Evolutionary conservation across 1,140 invertebrate genomes (phyloP), one percentile per base, ranked within the genome.

Genomic region (Doryteuthis pealeii): DNA sequence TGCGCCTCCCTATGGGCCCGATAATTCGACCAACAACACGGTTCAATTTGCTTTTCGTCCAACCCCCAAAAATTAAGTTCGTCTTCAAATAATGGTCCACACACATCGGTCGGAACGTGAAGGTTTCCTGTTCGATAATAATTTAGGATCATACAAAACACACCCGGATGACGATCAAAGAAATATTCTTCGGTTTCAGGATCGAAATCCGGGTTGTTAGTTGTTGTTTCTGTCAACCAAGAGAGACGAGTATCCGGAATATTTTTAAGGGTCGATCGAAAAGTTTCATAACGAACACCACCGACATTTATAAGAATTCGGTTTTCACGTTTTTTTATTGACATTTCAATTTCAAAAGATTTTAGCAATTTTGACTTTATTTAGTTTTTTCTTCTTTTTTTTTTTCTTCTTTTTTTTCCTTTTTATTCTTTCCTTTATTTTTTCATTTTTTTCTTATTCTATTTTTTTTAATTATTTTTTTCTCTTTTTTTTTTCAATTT

Each of bases 201-300:
- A 70, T 88, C 87, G 75, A 81, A 88, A 66, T 88, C 86, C 1
- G 84, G 78, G 70, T 82, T 86, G 31, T 82, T 76, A 65, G 80
- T 79, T 30, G 78, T 78, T 26, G 80, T 82, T 58, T 87, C 86
- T 8, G 84, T 84, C 1, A 86, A 72, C 82, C 86, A 86, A 4
- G 86, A 83, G 0, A 88, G 79, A 26, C 87, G 74, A 1, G 87
- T 88, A 67, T 86, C 86, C 10, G 87, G 86, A 77, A 88, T 87
- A 74, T 83, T 83, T 68, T 85, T 85, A 14, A 88, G 71, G 1
- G 87, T 88, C 26, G 83, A 80, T 87, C 95, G 95, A 88, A 97
- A 97, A 71, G 96, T 97, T 90, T 98, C 96, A 88, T 96, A 96
- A 68, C 96, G 91, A 80, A 98, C 95, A 22, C 97, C 97, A 45